Evolutionary conservation across 1,140 invertebrate species (phyloP), one percentile per base, ranked within the genome.

Genomic region (Pemphigus obesinymphae): DNA sequence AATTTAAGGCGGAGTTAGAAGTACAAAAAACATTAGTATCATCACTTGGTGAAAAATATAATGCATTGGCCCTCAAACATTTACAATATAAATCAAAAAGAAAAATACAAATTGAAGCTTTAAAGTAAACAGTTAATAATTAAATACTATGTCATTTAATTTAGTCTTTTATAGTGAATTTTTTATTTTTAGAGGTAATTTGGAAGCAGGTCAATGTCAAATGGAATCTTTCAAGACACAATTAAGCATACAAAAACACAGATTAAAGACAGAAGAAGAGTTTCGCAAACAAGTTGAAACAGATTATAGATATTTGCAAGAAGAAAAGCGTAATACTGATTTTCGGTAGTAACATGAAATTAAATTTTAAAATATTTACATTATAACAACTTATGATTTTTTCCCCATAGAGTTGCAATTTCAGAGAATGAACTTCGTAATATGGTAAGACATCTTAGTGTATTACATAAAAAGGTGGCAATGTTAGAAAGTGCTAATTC

Each of bases 81-180:
- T 85, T 87, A 48, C 86, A 86, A 45, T 85, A 86, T 68, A 87
- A 87, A 83, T 82, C 86, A n/a, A 87, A 86, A 82, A 83, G 85
- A 48, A 86, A 86, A 83, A 85, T 86, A 81, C 85, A 86, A 82
- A 82, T 87, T 29, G 86, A 86, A 82, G 85, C 86, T 83, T 81
- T 86, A 26, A 85, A 85, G 86, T 86, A 84, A 82, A 55, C n/a
- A 37, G 7, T 73, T 11, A 6, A 50, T 10, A 48, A 50, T 20
- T 34, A 50, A 2, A 29, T 68, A 40, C 13, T 45, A 45, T 45
- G 13, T 7, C 43, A 70, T 37, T 43, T 26, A 15, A 17, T 70
- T 45, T 15, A 8, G 3, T 68, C 4, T 45, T 72, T 72, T 29
- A 72, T 72, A 29, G 5, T 40, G 3, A 40, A 58, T 50, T 70